Evolutionary conservation across 2,888 invertebrate genomes (phyloP).

Genomic region (Xestoiulus laeticollis): DNA sequence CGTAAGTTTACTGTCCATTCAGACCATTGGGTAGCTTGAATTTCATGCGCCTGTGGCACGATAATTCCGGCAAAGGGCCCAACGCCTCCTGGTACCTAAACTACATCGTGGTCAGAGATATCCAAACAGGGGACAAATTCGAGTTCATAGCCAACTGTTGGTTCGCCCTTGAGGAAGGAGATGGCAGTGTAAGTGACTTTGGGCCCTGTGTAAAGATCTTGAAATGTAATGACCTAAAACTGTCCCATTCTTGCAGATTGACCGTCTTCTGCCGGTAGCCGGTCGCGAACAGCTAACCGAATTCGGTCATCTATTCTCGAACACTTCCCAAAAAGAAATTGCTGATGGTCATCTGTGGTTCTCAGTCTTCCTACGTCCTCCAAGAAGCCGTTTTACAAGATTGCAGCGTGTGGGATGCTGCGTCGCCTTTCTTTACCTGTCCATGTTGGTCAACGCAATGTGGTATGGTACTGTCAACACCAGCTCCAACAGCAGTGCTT

Average conservation of each 20-base stretch:
- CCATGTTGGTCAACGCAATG: slow-evolving; percentile 69
- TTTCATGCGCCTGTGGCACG: slow-evolving; percentile 67
- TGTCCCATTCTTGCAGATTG: slow-evolving; percentile 62
- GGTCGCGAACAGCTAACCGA: slow-evolving; percentile 65
- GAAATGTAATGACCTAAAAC: background rate
- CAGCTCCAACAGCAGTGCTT: slow-evolving; percentile 59
- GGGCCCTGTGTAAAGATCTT: background rate
- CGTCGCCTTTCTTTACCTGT: slow-evolving; percentile 66
- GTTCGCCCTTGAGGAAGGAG: slow-evolving; percentile 68
- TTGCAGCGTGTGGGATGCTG: slow-evolving; percentile 67
- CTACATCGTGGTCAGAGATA: slow-evolving; percentile 65
- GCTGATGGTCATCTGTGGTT: slow-evolving; percentile 69
- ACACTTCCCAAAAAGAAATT: slow-evolving; percentile 64
- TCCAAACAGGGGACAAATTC: slow-evolving; percentile 65
- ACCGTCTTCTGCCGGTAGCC: slow-evolving; percentile 67
- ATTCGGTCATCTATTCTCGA: slow-evolving; percentile 65
- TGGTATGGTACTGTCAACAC: slow-evolving; percentile 64
- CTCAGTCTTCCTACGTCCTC: slow-evolving; percentile 67
- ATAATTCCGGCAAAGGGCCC: slow-evolving; percentile 66
- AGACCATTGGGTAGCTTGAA: slow-evolving; percentile 66
- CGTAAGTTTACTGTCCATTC: too few relatives aligned
- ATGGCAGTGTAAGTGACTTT: slow-evolving; percentile 64
- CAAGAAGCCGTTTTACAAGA: slow-evolving; percentile 66
- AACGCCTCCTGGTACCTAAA: slow-evolving; percentile 66
- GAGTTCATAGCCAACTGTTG: slow-evolving; percentile 65